Percentiles rank a stretch among this genome's conserved stretches.
Evolutionary conservation across 2,888 invertebrate genomes (phyloP).

Genomic region (Fabriciana adippe): DNA sequence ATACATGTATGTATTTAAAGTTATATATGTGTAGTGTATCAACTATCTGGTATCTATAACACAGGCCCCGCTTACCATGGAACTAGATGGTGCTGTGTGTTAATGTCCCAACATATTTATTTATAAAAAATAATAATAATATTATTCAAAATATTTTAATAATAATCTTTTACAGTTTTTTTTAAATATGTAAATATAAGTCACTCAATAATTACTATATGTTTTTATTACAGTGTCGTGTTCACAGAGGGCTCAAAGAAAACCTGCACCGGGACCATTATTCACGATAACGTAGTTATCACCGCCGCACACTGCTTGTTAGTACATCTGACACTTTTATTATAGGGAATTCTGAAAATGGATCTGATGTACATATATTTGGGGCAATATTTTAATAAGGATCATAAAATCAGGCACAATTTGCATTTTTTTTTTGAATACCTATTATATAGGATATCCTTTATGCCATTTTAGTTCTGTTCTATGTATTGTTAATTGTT

Average conservation of each 20-base stretch:
- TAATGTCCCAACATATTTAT: too few relatives aligned
- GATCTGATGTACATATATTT: not conserved
- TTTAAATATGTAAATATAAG: not conserved
- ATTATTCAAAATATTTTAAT: too few relatives aligned
- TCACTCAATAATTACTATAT: not conserved
- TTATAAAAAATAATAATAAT: too few relatives aligned
- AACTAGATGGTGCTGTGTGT: too few relatives aligned
- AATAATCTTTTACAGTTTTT: not conserved
- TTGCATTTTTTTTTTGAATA: slow-evolving; percentile 3
- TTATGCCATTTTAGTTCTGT: too few relatives aligned
- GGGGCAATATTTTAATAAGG: slow-evolving; percentile 20
- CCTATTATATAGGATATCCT: too few relatives aligned
- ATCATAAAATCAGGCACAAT: not conserved
- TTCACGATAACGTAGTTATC: slow-evolving; percentile 61
- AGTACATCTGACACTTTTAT: slow-evolving; percentile 45
- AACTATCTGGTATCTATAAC: too few relatives aligned
- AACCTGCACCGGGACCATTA: slow-evolving; percentile 62
- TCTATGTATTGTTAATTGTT: too few relatives aligned
- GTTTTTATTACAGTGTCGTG: slow-evolving; percentile 53
- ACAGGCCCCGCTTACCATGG: too few relatives aligned
- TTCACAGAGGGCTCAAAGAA: slow-evolving; percentile 54
- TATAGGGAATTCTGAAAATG: slow-evolving; percentile 8
- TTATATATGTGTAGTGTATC: too few relatives aligned
- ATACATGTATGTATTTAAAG: too few relatives aligned
- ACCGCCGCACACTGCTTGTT: slow-evolving; percentile 70